Conservation (phyloP, 2,113 vertebrate genomes). For the Anarhynchus alexandrinus region DNA sequence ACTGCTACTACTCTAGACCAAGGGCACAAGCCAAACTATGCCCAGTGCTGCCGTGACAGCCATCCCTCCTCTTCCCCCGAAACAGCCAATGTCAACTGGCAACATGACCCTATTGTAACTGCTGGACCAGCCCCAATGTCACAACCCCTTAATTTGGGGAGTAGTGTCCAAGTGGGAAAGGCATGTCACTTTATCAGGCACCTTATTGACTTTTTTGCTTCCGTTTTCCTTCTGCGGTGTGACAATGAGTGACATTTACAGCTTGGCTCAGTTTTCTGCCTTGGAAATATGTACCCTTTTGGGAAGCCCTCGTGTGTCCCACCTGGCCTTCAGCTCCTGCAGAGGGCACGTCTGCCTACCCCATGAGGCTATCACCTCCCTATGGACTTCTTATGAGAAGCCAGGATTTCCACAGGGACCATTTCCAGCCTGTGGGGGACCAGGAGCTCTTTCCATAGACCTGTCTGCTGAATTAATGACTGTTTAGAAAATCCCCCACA, state of each 20-base stretch:
- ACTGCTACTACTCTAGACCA: not conserved
- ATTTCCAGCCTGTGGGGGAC: not conserved
- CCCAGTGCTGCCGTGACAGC: not conserved
- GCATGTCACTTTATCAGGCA: not conserved
- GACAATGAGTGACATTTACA: not conserved
- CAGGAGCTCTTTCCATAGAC: not conserved
- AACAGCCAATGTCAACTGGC: not conserved
- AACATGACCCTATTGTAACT: not conserved
- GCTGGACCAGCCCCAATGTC: not conserved
- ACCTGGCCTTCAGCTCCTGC: not conserved
- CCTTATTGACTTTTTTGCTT: not conserved
- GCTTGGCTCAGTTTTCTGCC: not conserved
- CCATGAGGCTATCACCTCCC: accelerated
- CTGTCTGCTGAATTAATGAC: not conserved
- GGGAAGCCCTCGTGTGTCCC: not conserved
- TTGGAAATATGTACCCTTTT: not conserved
- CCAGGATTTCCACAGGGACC: not conserved
- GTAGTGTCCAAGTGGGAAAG: not conserved
- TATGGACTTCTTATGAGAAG: not conserved
- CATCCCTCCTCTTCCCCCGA: not conserved
- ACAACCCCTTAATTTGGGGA: not conserved
- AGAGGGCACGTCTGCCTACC: not conserved
- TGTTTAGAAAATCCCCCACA: not conserved
- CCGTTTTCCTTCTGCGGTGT: not conserved
- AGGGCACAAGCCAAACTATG: not conserved